Evolutionary conservation across 2,888 invertebrate species (phyloP), one percentile per base, ranked within the genome.

Genomic region (Orchesella flavescens): DNA sequence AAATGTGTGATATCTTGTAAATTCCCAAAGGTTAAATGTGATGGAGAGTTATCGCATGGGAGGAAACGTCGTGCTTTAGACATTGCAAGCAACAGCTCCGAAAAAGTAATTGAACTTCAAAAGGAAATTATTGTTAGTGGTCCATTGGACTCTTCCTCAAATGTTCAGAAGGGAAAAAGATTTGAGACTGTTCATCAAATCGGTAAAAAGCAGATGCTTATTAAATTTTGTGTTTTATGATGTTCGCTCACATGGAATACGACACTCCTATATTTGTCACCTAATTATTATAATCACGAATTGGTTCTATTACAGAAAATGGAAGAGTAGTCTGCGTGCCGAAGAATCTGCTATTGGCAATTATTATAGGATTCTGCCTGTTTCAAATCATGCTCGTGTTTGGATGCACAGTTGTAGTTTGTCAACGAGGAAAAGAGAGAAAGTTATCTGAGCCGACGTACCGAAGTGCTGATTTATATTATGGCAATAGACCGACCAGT

Each of bases 101-200:
- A 84, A 1, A 81, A 85, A 72, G 78, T 83, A 46, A 83, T 88
- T 12, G 87, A 88, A 59, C 71, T 88, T 0, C 86, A 87, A 44
- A 86, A 85, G 72, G 88, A 88, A 66, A 88, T 88, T 46, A 88
- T 88, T 43, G 88, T 88, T 1, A 86, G 53, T 69, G 86, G 86
- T 17, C 86, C 87, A n/a, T 59, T 84, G 49, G 71, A 65, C 13
- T 72, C 65, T 13, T 72, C 57, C 1, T 44, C 71, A 1, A 17
- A 43, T 5, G 66, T 59, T 0, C 72, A 73, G 21, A 68, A 80
- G n/a, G 77, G 59, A 4, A 80, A 63, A 24, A 34, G 57, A 34
- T 21, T 72, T 15, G 72, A 79, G 21, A 63, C 53, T 13, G 65
- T 79, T 49, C 79, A 79, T 19, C 72, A 72, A 72, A 79, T 79